Conservation (phyloP, 2,888 invertebrate genomes). For the Papilio gigon region DNA sequence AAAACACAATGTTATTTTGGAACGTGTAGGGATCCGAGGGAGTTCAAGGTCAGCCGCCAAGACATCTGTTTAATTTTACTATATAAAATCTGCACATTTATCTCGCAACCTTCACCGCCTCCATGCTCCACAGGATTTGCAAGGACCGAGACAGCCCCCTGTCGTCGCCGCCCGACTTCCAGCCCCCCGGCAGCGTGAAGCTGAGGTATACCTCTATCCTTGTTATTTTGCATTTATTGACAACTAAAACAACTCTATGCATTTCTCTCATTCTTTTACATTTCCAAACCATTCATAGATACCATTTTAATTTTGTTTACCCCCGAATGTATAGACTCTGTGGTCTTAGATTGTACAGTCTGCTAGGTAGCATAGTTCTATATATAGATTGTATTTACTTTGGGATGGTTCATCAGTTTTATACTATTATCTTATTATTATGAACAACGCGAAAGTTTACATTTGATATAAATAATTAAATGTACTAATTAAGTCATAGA, state of each 20-base stretch:
- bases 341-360: background rate
- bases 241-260: slow-evolving; percentile 27
- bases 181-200: slow-evolving; percentile 64
- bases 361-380: slow-evolving; percentile 11
- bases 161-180: slow-evolving; percentile 63
- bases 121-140: slow-evolving; percentile 62
- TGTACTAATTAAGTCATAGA: background rate
- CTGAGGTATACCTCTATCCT: slow-evolving; percentile 60
- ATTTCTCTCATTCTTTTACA: background rate
- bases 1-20: no score
- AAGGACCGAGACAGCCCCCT: slow-evolving; percentile 73
- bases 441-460: background rate
- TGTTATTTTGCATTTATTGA: slow-evolving; percentile 1
- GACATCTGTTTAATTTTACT: no score
- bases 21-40: no score
- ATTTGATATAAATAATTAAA: background rate
- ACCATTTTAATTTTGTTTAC: background rate
- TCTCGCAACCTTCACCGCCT: no score
- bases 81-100: no score
- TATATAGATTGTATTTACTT: background rate
- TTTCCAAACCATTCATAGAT: slow-evolving; percentile 10
- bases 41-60: no score
- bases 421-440: background rate
- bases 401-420: background rate
- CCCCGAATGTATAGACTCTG: background rate